Evolutionary conservation across 2,113 vertebrate species (phyloP), one percentile per base, ranked within the genome.

Genomic region (Megaceryle torquata): DNA sequence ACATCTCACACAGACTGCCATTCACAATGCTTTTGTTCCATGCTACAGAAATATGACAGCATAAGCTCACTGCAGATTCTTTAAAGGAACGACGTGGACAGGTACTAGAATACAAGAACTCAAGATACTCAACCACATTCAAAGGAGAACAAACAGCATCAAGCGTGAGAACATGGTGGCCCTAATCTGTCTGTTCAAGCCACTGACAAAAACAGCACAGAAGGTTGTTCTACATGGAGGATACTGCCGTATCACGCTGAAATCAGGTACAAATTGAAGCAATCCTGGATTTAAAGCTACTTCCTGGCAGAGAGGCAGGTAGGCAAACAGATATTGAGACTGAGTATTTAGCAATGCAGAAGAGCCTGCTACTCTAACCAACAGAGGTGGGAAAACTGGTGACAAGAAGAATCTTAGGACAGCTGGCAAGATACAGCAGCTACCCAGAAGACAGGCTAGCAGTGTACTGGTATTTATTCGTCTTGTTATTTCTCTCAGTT

Each of bases 231-330:
- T n/a, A 86, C 75, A 59, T 13, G 37, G 44, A 91, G 31, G 37
- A 59, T 39, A 51, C 33, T 60, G 65, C 19, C 63, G 8, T 18
- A 78, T 12, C 72, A 59, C 76, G 63, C 78, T 37, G 82, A 84
- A 96, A 92, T 51, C 16, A 90, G 65, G 69, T 37, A 88, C 19
- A n/a, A 68, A 84, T 54, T 41, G 61, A 1, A 4, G 86, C 88
- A 94, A 96, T 76, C 57, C 65, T 82, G 77, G 72, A 95, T 82
- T 85, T 88, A 94, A 88, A 94, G 72, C 60, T 46, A 29, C 46
- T 81, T 90, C 82, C 90, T 81, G 82, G 41, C 85, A 91, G 82
- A 85, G 94, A 88, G 82, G 74, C 10, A 86, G 50, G 64, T 41
- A 72, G 26, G 57, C 39, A 63, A 89, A 78, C 63, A 81, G 60